These are phyloP conservation scores for Euproctis similis DNA, from an alignment of 2,888 invertebrate genomes.

Conservation along the genomic window DNA sequence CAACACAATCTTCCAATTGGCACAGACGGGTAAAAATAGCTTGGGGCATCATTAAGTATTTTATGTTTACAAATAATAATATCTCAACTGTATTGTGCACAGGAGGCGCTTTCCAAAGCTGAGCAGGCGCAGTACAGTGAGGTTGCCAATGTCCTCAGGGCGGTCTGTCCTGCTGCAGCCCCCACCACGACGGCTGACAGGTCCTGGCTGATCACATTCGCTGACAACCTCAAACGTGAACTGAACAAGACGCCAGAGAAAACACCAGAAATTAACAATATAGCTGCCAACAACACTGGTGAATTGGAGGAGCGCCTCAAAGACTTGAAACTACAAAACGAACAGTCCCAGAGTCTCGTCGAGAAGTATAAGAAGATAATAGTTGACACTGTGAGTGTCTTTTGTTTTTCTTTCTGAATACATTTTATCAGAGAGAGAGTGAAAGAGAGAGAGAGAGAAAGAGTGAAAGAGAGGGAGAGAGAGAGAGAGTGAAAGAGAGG, in stretches of 20 bases:
- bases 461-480: no score
- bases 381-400: conserved; percentile 82
- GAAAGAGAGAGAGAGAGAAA: no score
- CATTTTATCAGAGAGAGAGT: no score
- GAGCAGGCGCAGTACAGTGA: conserved; percentile 79
- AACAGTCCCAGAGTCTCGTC: conserved; percentile 78
- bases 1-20: no score
- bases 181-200: conserved; percentile 31
- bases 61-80: not conserved
- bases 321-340: conserved; percentile 77
- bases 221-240: conserved; percentile 43
- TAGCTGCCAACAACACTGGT: conserved; percentile 7
- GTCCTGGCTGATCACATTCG: conserved; percentile 51
- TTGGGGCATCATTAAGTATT: no score
- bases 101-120: conserved; percentile 64
- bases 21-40: no score
- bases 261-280: conserved; percentile 20
- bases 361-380: conserved; percentile 84
- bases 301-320: conserved; percentile 38
- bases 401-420: no score
- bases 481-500: no score
- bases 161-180: conserved; percentile 41
- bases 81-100: not conserved
- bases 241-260: conserved; percentile 14
- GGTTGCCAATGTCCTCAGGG: conserved; percentile 52